Evolutionary conservation across 2,888 invertebrate species (phyloP).

Genomic region (Cylindroiulus punctatus): DNA sequence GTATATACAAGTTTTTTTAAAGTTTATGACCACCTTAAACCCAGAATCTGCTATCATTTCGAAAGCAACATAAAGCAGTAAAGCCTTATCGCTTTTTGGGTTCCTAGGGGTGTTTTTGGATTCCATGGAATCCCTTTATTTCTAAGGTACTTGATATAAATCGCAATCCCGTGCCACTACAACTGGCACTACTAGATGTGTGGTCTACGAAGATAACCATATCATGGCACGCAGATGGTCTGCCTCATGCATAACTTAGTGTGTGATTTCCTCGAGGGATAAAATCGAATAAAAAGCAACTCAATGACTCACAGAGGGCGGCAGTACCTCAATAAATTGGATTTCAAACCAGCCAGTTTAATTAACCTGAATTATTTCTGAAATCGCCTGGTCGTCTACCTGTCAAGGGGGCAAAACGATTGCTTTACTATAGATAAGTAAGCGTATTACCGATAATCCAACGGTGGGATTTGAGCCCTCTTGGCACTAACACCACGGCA

Average conservation of each 20-base stretch:
- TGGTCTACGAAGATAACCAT: background rate
- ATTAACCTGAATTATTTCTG: constrained; percentile 19
- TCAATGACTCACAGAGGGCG: background rate
- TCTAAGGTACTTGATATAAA: background rate
- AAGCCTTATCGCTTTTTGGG: background rate
- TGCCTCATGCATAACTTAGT: background rate
- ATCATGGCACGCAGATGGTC: background rate
- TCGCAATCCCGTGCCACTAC: background rate
- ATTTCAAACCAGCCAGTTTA: background rate
- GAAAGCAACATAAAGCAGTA: background rate
- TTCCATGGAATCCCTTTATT: background rate
- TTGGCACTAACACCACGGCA: constrained; percentile 55
- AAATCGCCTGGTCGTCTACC: background rate
- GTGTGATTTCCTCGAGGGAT: background rate
- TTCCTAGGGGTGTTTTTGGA: background rate
- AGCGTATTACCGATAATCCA: constrained; percentile 46
- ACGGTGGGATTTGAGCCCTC: constrained; percentile 46
- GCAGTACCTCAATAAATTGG: background rate
- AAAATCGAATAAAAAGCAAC: background rate
- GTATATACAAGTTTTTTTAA: too few relatives aligned
- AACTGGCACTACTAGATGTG: background rate
- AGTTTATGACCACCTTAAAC: background rate
- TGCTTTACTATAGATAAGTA: background rate
- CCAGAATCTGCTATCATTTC: background rate
- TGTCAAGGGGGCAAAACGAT: background rate